phyloP scores from a whole-genome alignment of 2,888 invertebrate genomes.

The Sinelater perroti region DNA sequence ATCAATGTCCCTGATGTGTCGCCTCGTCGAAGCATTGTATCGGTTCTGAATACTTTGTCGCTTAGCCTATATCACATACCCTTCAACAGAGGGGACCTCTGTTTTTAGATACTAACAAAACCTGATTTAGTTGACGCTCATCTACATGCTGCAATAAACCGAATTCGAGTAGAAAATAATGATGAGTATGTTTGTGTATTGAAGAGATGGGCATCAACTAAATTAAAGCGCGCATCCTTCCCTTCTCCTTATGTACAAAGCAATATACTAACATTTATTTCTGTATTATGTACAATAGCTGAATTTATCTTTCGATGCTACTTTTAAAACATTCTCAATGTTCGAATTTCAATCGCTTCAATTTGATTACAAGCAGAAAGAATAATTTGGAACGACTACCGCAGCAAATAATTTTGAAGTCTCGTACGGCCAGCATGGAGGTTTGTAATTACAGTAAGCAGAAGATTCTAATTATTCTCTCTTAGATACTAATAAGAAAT shows the following conservation, averaged over 20 bases:
- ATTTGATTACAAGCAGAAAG: not conserved
- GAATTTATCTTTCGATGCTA: too few species aligned
- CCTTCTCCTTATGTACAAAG: constrained; percentile 34
- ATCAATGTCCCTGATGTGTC: constrained; percentile 1
- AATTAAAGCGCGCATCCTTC: constrained; percentile 34
- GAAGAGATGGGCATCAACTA: constrained; percentile 27
- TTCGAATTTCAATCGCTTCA: too few species aligned
- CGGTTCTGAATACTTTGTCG: constrained; percentile 30
- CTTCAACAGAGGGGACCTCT: constrained; percentile 40
- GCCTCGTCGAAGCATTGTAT: constrained; percentile 16
- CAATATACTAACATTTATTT: constrained; percentile 28
- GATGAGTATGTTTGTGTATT: not conserved
- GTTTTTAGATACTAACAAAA: constrained; percentile 32
- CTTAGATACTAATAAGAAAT: too few species aligned
- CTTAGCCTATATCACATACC: constrained; percentile 51
- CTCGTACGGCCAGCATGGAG: too few species aligned
- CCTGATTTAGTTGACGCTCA: constrained; percentile 30
- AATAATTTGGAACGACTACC: not conserved
- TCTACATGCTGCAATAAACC: constrained; percentile 5
- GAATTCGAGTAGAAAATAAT: not conserved
- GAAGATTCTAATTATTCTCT: too few species aligned
- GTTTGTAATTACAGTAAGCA: too few species aligned
- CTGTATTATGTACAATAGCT: constrained; percentile 26
- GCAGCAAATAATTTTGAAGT: constrained; percentile 3
- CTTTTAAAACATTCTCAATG: too few species aligned